phyloP scores from a whole-genome alignment of 2,113 vertebrate species.

The Caranx melampygus region DNA sequence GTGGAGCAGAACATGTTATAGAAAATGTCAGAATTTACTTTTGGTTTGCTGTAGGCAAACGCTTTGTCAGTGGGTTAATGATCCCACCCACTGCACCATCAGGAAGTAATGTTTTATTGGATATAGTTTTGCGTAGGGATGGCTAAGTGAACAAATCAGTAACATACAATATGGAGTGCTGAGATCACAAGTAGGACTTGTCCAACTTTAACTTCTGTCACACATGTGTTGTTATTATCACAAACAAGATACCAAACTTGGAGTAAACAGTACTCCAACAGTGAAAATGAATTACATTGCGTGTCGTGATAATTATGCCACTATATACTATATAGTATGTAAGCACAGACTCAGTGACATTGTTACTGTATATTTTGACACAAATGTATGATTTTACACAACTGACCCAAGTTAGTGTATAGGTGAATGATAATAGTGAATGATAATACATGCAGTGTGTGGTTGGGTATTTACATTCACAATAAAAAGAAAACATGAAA shows the following conservation, averaged over 20 bases:
- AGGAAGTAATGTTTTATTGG: no score
- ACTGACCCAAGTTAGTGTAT: not conserved
- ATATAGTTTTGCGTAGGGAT: not conserved
- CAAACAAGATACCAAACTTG: not conserved
- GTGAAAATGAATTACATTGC: not conserved
- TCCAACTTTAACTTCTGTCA: conserved; percentile 6
- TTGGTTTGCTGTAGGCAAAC: not conserved
- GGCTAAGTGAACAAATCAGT: not conserved
- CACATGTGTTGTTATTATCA: conserved; percentile 16
- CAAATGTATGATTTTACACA: not conserved
- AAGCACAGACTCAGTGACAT: not conserved
- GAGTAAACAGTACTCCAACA: not conserved
- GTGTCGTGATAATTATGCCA: no score
- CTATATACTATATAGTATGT: not conserved
- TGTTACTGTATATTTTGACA: not conserved
- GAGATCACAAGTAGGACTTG: conserved; percentile 14
- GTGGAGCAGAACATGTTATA: not conserved
- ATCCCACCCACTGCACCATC: no score
- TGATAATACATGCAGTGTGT: conserved; percentile 5
- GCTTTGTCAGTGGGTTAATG: not conserved
- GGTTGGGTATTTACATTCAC: conserved; percentile 17
- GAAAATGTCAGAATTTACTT: not conserved
- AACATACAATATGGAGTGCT: not conserved
- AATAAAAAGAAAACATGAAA: not conserved
- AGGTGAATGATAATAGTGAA: no score